Percentiles rank a stretch among this genome's conserved stretches.
These are phyloP conservation scores for Tribolium madens DNA, from an alignment of 1,140 invertebrate species.

Conservation along the genomic window DNA sequence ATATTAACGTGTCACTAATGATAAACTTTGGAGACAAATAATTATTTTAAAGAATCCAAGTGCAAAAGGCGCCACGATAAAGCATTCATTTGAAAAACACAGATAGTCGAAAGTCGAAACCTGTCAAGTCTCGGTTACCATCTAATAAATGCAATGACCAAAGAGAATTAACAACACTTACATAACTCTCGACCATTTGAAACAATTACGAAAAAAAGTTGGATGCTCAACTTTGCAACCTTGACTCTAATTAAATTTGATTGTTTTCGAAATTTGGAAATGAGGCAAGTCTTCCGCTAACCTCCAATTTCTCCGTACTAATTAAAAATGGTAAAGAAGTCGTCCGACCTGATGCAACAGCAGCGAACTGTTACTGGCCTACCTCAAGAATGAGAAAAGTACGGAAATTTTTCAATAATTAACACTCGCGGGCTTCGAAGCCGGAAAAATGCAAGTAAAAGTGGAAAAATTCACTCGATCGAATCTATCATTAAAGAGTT, in stretches of 20 bases:
- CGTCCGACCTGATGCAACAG: conserved; percentile 14
- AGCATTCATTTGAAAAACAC: background rate
- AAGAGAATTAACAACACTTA: too few relatives aligned
- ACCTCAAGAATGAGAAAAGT: conserved; percentile 13
- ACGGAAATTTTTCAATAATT: background rate
- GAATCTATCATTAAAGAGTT: background rate
- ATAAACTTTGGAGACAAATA: background rate
- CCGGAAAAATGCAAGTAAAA: background rate
- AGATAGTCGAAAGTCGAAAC: background rate
- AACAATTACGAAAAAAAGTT: too few relatives aligned
- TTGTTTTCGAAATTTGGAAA: background rate
- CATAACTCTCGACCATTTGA: too few relatives aligned
- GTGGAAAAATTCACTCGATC: background rate
- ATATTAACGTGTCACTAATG: background rate
- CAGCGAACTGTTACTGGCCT: conserved; percentile 1
- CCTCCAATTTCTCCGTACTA: background rate
- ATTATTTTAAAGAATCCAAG: background rate
- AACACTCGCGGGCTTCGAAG: background rate
- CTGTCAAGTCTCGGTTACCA: too few relatives aligned
- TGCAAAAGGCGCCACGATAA: background rate
- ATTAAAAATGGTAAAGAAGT: background rate
- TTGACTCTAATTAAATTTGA: background rate
- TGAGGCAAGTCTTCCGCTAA: conserved; percentile 1
- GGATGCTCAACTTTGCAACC: background rate
- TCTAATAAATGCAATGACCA: too few relatives aligned